A percentile compares a stretch with the other conserved stretches of the same genome.
phyloP scores from a whole-genome alignment of 2,797 vertebrate species.

The Syngnathus rostellatus region DNA sequence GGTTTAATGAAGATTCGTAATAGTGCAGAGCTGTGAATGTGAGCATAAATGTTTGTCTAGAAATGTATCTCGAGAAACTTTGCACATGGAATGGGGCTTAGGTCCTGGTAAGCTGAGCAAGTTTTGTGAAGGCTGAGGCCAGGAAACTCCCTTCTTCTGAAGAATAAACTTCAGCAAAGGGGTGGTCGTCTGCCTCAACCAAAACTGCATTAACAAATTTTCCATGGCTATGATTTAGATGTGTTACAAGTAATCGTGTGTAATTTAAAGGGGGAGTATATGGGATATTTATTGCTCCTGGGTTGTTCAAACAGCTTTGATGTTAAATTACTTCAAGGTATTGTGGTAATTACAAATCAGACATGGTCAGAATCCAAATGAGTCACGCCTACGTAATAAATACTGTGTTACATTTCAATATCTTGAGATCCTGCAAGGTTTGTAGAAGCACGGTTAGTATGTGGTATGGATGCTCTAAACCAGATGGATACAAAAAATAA shows the following conservation, averaged over 20 bases:
- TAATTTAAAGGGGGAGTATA: neutral
- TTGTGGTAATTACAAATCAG: neutral
- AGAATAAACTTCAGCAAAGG: neutral
- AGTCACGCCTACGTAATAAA: neutral
- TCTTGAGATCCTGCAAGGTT: neutral
- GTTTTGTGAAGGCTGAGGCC: neutral
- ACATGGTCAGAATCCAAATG: neutral
- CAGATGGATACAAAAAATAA: too few relatives aligned
- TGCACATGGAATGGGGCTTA: neutral
- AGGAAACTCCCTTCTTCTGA: neutral
- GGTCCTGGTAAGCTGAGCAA: neutral
- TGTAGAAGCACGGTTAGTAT: neutral
- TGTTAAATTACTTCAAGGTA: neutral
- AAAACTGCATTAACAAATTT: neutral
- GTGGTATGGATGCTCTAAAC: too few relatives aligned
- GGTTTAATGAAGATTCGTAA: too few relatives aligned
- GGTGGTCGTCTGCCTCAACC: neutral
- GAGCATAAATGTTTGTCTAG: too few relatives aligned
- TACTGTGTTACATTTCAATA: neutral
- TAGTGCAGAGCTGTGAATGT: too few relatives aligned
- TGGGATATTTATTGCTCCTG: neutral
- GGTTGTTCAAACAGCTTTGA: neutral
- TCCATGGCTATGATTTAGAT: constrained; percentile 1
- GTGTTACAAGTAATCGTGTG: neutral
- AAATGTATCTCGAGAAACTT: too few relatives aligned